Conservation (phyloP, 2,113 vertebrate species). For the Platichthys flesus region DNA sequence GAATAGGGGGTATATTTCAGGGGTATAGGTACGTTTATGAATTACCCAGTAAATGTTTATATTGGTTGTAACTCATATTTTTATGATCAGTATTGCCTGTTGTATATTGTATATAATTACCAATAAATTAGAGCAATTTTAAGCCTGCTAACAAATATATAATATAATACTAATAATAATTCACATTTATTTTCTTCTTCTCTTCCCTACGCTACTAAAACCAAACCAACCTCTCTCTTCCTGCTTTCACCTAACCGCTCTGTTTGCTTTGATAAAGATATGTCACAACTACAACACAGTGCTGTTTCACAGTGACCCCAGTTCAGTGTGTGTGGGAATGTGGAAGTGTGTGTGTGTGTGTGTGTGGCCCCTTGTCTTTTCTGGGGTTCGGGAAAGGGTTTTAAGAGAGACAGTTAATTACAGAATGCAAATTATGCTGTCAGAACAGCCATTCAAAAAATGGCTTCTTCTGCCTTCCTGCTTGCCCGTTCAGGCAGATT, state of each 20-base stretch:
- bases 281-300: slow-evolving; percentile 58
- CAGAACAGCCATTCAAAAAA: slow-evolving; percentile 73
- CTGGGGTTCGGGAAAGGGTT: not conserved
- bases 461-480: slow-evolving; percentile 54
- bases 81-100: no score
- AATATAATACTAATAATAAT: no score
- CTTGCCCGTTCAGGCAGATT: slow-evolving; percentile 62
- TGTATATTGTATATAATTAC: no score
- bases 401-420: slow-evolving; percentile 81
- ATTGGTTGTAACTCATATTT: no score
- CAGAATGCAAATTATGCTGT: slow-evolving; percentile 83
- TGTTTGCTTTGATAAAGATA: slow-evolving; percentile 58
- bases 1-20: no score
- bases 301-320: slow-evolving; percentile 52
- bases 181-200: no score
- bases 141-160: no score
- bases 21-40: no score
- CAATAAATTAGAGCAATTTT: no score
- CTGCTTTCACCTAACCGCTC: slow-evolving; percentile 19
- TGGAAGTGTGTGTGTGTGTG: not conserved
- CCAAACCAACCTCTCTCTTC: not conserved
- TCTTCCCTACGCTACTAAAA: not conserved
- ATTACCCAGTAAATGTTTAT: no score
- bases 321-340: not conserved
- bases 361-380: not conserved